Evolutionary conservation across 2,797 vertebrate species (phyloP).

Genomic region (Graptemys geographica): DNA sequence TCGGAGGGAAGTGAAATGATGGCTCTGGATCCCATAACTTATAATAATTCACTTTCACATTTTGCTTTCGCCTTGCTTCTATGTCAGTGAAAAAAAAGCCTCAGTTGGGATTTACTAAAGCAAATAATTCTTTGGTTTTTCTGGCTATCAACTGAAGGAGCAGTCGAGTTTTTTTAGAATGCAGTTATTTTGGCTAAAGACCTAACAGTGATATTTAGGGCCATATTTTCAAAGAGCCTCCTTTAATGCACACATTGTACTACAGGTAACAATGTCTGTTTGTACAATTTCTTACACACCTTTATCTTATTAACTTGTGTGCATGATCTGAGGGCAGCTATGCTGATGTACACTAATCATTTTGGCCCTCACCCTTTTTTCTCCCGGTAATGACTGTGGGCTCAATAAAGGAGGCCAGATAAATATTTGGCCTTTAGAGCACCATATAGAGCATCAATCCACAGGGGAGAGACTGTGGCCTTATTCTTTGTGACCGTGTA

Average conservation of each 20-base stretch:
- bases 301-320: background rate
- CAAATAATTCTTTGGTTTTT: background rate
- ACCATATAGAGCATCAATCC: rapidly evolving
- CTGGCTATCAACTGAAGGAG: background rate
- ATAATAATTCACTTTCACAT: slow-evolving; percentile 75
- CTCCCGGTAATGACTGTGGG: background rate
- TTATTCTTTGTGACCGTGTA: background rate
- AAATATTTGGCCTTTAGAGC: background rate
- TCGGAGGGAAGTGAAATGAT: slow-evolving; percentile 75
- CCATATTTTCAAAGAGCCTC: background rate
- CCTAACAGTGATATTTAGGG: background rate
- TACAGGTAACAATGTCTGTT: background rate
- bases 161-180: background rate
- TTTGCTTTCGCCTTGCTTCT: slow-evolving; percentile 41
- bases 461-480: background rate
- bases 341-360: background rate
- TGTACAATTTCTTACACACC: background rate
- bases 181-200: background rate
- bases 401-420: background rate
- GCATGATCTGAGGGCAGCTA: background rate
- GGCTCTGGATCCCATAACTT: slow-evolving; percentile 71
- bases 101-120: background rate
- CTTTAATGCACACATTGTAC: background rate
- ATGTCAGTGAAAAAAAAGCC: background rate
- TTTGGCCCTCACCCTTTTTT: background rate